Conservation (phyloP, 64 coral and sea anemone genomes). For the Pachyseris speciosa region DNA sequence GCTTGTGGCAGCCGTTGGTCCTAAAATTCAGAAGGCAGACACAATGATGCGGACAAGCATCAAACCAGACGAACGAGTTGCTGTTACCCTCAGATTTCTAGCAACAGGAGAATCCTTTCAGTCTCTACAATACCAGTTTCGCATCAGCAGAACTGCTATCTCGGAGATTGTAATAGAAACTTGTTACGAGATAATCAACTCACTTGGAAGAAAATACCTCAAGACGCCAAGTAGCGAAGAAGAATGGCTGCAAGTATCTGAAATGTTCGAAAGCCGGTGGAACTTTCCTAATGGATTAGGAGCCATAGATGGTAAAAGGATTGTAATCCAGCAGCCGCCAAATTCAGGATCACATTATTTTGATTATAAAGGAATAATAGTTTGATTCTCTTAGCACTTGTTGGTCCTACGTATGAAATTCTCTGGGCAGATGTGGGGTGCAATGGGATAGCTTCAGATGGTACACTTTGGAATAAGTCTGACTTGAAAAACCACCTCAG, state of each 20-base stretch:
- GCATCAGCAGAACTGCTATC: conserved; percentile 53
- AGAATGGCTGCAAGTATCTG: not conserved
- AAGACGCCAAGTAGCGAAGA: not conserved
- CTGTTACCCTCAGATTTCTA: conserved; percentile 59
- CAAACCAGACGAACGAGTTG: conserved; percentile 58
- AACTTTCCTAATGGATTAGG: conserved; percentile 25
- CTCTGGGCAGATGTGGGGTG: conserved; percentile 33
- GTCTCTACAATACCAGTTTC: conserved; percentile 48
- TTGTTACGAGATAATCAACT: conserved; percentile 27
- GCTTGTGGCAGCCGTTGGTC: conserved; percentile 13
- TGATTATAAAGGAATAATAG: conserved; percentile 59
- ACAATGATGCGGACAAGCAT: conserved; percentile 43
- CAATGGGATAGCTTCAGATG: conserved; percentile 44
- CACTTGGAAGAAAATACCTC: not conserved
- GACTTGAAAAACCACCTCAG: not conserved
- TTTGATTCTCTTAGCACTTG: conserved; percentile 8
- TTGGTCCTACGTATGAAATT: conserved; percentile 27
- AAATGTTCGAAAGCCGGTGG: not conserved
- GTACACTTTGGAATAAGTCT: not conserved
- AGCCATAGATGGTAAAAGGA: conserved; percentile 38
- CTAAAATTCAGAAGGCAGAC: conserved; percentile 32
- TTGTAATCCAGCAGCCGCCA: not conserved
- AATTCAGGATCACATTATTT: conserved; percentile 17
- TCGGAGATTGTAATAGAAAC: conserved; percentile 28
- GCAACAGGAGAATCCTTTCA: conserved; percentile 62